Conservation (phyloP, 1,140 invertebrate species). For the Antheraea mylitta region DNA sequence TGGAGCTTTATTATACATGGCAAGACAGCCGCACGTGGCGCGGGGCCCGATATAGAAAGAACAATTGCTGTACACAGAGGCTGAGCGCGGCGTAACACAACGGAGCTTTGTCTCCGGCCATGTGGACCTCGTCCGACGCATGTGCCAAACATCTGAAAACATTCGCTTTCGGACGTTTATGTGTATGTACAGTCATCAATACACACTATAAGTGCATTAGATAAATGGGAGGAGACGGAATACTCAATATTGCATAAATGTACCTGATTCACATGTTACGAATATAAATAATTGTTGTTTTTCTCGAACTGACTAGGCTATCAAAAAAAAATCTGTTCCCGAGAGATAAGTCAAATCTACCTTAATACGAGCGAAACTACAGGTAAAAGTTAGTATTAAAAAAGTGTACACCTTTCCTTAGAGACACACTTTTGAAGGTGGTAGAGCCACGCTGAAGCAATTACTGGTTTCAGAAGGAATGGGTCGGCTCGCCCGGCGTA, state of each 20-base stretch:
- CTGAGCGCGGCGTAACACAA: slow-evolving; percentile 15
- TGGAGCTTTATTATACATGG: not conserved
- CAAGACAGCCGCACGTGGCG: slow-evolving; percentile 22
- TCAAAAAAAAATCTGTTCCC: too few relatives aligned
- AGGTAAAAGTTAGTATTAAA: too few relatives aligned
- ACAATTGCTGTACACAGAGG: slow-evolving; percentile 14
- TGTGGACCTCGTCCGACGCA: slow-evolving; percentile 32
- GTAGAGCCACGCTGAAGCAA: too few relatives aligned
- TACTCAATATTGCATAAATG: not conserved
- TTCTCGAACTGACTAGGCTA: too few relatives aligned
- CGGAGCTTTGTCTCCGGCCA: slow-evolving; percentile 22
- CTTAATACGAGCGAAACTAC: too few relatives aligned
- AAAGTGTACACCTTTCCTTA: too few relatives aligned
- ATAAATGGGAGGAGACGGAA: not conserved
- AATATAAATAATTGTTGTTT: too few relatives aligned
- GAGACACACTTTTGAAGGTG: too few relatives aligned
- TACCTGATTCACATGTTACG: not conserved
- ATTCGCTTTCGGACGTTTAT: slow-evolving; percentile 12
- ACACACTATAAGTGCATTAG: not conserved
- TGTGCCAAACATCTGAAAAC: slow-evolving; percentile 46
- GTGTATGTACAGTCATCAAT: slow-evolving; percentile 1
- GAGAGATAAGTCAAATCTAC: too few relatives aligned
- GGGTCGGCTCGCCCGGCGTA: too few relatives aligned
- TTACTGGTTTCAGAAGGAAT: too few relatives aligned
- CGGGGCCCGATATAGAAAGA: slow-evolving; percentile 27